Evolutionary conservation across 1,140 invertebrate species (phyloP).

Genomic region (Augochlora pura): DNA sequence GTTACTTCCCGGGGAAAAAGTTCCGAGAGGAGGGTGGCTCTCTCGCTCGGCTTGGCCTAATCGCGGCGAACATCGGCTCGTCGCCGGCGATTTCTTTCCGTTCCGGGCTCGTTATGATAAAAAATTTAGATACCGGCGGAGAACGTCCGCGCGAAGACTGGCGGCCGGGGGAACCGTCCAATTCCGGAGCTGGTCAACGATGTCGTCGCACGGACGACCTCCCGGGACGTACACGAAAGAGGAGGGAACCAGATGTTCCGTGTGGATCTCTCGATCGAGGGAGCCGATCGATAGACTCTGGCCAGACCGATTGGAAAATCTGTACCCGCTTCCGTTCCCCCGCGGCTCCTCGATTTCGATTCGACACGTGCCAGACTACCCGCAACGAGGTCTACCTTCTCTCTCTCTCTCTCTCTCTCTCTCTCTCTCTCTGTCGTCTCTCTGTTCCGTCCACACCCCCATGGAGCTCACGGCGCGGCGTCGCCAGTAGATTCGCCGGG

Average conservation of each 20-base stretch:
- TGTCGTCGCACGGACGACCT: background rate
- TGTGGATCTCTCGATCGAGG: background rate
- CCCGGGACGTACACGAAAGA: constrained; percentile 41
- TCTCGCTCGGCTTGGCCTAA: too few relatives aligned
- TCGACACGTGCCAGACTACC: constrained; percentile 46
- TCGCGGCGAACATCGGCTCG: too few relatives aligned
- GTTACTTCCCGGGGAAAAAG: too few relatives aligned
- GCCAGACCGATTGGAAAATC: constrained; percentile 19
- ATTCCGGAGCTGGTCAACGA: background rate
- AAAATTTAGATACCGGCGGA: too few relatives aligned
- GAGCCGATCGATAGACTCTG: constrained; percentile 4
- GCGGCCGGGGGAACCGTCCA: background rate
- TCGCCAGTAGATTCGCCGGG: constrained; percentile 28
- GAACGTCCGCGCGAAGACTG: background rate
- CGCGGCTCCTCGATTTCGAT: constrained; percentile 25
- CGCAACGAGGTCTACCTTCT: constrained; percentile 6
- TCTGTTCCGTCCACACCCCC: too few relatives aligned
- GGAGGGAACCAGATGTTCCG: constrained; percentile 37
- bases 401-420: background rate
- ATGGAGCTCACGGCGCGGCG: background rate
- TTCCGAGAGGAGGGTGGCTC: too few relatives aligned
- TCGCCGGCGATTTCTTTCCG: too few relatives aligned
- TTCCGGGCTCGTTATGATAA: too few relatives aligned
- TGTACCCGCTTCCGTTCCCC: background rate
- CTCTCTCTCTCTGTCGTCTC: background rate